Evolutionary conservation across 2,888 invertebrate genomes (phyloP).

Genomic region (Salticus scenicus): DNA sequence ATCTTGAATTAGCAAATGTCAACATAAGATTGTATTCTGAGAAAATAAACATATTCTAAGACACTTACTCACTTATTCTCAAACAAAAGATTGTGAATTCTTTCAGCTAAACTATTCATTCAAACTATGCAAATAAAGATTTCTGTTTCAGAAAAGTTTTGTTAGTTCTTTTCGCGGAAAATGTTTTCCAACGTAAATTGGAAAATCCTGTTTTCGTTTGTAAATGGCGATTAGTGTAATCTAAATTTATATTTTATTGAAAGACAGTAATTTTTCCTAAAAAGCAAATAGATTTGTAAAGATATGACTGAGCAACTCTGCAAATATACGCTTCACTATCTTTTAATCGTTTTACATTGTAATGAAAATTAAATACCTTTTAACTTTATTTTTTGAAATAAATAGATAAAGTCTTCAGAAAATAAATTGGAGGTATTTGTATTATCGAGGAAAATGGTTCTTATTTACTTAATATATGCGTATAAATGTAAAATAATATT

Average conservation of each 20-base stretch:
- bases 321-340: no score
- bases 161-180: neutral
- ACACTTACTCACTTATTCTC: neutral
- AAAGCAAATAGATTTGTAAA: no score
- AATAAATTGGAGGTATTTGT: no score
- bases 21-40: neutral
- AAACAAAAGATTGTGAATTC: neutral
- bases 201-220: neutral
- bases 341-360: no score
- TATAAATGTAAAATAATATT: no score
- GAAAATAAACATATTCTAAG: neutral
- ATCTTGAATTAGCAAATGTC: neutral
- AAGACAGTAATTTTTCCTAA: no score
- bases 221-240: neutral
- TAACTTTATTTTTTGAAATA: no score
- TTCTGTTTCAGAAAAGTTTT: neutral
- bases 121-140: constrained; percentile 9
- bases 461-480: no score
- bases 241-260: neutral
- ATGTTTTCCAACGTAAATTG: neutral
- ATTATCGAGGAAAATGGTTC: no score
- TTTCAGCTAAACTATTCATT: neutral
- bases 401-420: no score
- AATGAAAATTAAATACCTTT: no score
- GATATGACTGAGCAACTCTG: no score